phyloP scores from a whole-genome alignment of 2,888 invertebrate genomes.

The Drosophila peninsularis region DNA sequence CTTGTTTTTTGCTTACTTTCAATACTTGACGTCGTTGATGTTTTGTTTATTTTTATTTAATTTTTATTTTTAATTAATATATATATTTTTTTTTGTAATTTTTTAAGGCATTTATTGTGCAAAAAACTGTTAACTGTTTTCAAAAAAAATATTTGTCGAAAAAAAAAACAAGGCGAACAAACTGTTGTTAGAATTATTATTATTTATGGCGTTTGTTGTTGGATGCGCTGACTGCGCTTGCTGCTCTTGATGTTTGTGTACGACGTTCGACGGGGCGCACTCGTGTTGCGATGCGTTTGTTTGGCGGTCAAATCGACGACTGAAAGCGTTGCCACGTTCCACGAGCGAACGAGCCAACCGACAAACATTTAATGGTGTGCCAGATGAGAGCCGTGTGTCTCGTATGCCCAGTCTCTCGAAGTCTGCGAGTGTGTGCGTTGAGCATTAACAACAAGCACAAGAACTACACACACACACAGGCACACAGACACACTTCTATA shows the following conservation, averaged over 20 bases:
- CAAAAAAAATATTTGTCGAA: constrained; percentile 26
- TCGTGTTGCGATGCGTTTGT: constrained; percentile 78
- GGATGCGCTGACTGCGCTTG: constrained; percentile 38
- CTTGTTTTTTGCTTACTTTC: constrained; percentile 29
- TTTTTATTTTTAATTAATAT: not conserved
- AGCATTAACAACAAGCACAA: constrained; percentile 18
- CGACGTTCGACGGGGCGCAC: constrained; percentile 53
- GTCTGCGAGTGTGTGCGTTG: constrained; percentile 20
- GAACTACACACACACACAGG: constrained; percentile 9
- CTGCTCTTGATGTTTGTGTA: constrained; percentile 43
- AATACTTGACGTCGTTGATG: constrained; percentile 4
- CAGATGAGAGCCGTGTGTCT: constrained; percentile 41
- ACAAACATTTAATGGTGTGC: constrained; percentile 50
- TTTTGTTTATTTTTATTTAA: not conserved
- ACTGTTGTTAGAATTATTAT: constrained; percentile 36
- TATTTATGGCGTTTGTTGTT: constrained; percentile 35
- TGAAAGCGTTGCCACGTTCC: constrained; percentile 73
- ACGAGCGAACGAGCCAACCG: constrained; percentile 35
- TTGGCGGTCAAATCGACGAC: constrained; percentile 83
- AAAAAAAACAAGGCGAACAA: constrained; percentile 31
- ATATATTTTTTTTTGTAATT: not conserved
- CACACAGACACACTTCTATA: not conserved
- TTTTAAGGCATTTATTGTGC: constrained; percentile 50
- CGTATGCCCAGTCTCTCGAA: constrained; percentile 28
- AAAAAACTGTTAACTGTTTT: constrained; percentile 24